phyloP scores from a whole-genome alignment of 2,797 vertebrate genomes.

The Gymnothorax javanicus region DNA sequence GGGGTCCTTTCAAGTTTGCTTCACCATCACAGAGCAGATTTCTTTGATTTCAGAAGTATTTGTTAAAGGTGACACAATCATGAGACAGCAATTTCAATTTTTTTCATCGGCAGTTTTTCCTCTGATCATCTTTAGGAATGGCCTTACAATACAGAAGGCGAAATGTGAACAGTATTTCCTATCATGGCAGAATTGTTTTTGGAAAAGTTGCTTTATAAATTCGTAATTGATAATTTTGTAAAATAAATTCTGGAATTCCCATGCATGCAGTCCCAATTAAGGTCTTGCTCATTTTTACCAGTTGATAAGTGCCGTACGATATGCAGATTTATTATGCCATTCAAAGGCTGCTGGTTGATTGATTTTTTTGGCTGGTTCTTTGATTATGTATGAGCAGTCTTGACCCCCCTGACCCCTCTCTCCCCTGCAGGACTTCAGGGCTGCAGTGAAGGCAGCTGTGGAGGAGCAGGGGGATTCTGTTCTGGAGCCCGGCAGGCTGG shows the following conservation, averaged over 20 bases:
- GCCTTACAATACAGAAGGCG: neutral
- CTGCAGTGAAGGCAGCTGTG: constrained; percentile 67
- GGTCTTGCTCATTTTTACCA: neutral
- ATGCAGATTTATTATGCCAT: constrained; percentile 38
- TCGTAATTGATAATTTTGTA: constrained; percentile 46
- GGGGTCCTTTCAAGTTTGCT: neutral
- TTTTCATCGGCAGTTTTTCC: neutral
- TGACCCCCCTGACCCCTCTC: constrained; percentile 46
- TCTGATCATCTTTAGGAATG: neutral
- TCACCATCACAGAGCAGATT: neutral
- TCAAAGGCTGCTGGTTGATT: neutral
- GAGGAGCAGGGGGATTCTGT: constrained; percentile 70
- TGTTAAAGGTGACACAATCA: neutral
- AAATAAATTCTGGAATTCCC: constrained; percentile 13
- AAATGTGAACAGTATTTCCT: neutral
- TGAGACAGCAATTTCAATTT: neutral
- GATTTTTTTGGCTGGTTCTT: neutral
- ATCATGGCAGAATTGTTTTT: constrained; percentile 35
- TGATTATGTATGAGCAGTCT: constrained; percentile 39
- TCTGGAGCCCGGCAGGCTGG: constrained; percentile 77
- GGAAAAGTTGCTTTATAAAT: constrained; percentile 52
- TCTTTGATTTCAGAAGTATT: neutral
- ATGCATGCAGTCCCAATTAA: neutral
- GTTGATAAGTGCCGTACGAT: neutral
- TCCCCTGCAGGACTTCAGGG: constrained; percentile 80